phyloP scores from a whole-genome alignment of 2,113 vertebrate species.

The Regulus satrapa region DNA sequence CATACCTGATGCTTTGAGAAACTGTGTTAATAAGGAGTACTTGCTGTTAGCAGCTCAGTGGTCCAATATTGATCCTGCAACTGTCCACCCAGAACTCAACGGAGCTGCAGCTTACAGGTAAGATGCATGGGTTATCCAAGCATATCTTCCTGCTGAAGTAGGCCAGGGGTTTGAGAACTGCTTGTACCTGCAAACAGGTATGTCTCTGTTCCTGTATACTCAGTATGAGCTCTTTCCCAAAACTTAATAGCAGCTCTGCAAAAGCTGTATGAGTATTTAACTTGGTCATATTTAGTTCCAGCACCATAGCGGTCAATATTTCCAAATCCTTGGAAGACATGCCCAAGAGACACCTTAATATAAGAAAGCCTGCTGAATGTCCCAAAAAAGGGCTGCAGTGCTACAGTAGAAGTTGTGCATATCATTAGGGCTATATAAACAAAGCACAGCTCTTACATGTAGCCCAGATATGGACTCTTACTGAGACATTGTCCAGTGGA shows the following conservation, averaged over 20 bases:
- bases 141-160: neutral
- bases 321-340: neutral
- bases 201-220: neutral
- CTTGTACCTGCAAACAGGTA: neutral
- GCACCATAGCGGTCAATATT: neutral
- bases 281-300: neutral
- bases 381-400: neutral
- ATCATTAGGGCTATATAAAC: neutral
- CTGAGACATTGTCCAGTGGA: neutral
- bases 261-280: neutral
- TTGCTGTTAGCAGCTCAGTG: constrained; percentile 90
- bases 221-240: neutral
- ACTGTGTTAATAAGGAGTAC: constrained; percentile 95
- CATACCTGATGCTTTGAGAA: constrained; percentile 90
- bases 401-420: neutral
- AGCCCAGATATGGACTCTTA: neutral
- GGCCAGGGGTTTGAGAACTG: neutral
- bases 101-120: constrained; percentile 86
- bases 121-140: neutral
- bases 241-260: neutral
- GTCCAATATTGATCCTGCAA: constrained; percentile 84
- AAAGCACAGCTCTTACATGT: neutral
- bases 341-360: neutral
- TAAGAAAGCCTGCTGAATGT: neutral
- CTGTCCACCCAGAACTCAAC: constrained; percentile 89